Evolutionary conservation across 2,797 vertebrate genomes (phyloP), one percentile per base, ranked within the genome.

Genomic region (Eulemur albifrons): DNA sequence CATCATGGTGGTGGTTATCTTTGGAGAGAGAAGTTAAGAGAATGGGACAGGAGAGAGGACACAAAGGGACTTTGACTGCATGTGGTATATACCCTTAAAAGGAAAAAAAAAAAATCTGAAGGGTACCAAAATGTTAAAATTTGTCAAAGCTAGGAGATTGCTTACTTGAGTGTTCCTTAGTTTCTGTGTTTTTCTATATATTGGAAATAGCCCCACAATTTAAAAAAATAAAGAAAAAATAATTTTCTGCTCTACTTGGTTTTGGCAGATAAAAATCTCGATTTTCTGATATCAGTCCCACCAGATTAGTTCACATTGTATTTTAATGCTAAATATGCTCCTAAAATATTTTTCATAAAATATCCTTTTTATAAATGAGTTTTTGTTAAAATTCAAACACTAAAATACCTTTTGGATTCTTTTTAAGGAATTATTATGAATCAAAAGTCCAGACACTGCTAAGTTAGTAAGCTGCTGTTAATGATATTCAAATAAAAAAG

Each of bases 321-420:
- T 50, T 82, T 89, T 57, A 52, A 92, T n/a, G 77, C 18, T 79
- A 83, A 95, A 86, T 18, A 1, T 87, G 30, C n/a, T 94, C 40
- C 23, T 79, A 85, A 94, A 88, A 85, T 91, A 85, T 57, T 95
- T 94, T 88, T 63, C 54, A 81, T 10, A 88, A 88, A 82, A 82
- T 73, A 83, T 35, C 5, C 50, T 88, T 86, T 90, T 76, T 30
- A 80, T 59, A 93, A 93, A 72, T 57, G 52, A 89, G 25, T 72
- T 91, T 96, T 76, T 77, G 23, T 70, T 94, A 89, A 75, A 88
- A 90, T 93, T 72, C 48, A 80, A 94, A 88, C 20, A 93, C 21
- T 65, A 67, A 95, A 89, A 90, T 88, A 80, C 6, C 20, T 80
- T 94, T 65, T 21, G 43, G 7, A 70, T 81, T 52, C 15, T 90